phyloP scores from a whole-genome alignment of 2,113 vertebrate species.

The Peromyscus californicus region DNA sequence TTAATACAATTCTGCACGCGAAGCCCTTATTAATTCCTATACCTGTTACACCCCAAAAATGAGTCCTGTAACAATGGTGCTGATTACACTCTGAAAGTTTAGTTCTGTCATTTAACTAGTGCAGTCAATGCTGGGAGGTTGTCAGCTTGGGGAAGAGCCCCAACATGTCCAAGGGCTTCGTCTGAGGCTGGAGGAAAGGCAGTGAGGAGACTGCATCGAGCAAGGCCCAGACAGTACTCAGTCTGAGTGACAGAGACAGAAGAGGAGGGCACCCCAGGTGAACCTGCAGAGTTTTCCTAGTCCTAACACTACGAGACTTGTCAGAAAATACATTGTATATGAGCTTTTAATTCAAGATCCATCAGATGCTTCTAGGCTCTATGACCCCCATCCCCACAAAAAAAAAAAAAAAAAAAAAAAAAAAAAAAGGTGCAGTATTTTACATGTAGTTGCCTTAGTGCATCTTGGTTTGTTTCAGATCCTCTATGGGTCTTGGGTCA shows the following conservation, averaged over 20 bases:
- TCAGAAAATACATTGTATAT: neutral
- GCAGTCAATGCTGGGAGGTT: neutral
- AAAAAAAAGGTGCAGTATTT: neutral
- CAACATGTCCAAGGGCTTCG: neutral
- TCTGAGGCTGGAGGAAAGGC: neutral
- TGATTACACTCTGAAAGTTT: neutral
- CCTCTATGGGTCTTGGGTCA: neutral
- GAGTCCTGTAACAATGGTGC: fast-evolving
- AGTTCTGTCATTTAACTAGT: neutral
- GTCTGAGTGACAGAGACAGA: no score
- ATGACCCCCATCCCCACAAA: neutral
- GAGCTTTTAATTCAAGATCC: neutral
- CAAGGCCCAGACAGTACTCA: neutral
- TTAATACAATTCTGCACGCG: fast-evolving
- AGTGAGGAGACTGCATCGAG: neutral
- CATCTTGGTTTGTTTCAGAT: neutral
- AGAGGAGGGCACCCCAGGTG: neutral
- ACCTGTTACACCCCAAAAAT: neutral
- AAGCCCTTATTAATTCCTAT: neutral
- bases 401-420: neutral
- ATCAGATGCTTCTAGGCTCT: neutral
- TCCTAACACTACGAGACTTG: neutral
- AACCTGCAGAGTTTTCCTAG: neutral
- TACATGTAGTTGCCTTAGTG: neutral
- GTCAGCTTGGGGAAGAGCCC: neutral